Evolutionary conservation across 2,888 invertebrate species (phyloP).

Genomic region (Platynereis dumerilii): DNA sequence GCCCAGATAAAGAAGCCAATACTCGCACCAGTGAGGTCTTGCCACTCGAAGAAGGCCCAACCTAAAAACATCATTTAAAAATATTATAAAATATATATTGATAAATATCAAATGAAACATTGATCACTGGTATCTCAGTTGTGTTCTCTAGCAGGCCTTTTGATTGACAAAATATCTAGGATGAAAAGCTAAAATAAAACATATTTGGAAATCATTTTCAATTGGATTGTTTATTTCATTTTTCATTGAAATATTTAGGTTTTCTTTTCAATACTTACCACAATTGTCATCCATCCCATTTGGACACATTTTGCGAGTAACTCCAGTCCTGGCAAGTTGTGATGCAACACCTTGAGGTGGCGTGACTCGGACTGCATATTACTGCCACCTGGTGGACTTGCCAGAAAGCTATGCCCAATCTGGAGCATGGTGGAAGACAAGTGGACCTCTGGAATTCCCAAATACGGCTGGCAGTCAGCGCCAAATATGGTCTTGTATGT

Average conservation of each 20-base stretch:
- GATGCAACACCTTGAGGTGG: slow-evolving; percentile 53
- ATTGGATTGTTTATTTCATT: neutral
- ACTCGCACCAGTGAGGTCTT: slow-evolving; percentile 81
- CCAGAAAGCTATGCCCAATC: slow-evolving; percentile 58
- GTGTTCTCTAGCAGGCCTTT: neutral
- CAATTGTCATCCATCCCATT: slow-evolving; percentile 90
- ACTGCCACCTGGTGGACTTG: slow-evolving; percentile 18
- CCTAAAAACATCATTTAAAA: slow-evolving; percentile 62
- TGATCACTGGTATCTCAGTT: neutral
- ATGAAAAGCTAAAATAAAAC: neutral
- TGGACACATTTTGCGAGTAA: slow-evolving; percentile 84
- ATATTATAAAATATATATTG: no score
- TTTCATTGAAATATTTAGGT: no score
- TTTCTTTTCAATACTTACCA: slow-evolving; percentile 70
- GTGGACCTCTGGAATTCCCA: slow-evolving; percentile 33
- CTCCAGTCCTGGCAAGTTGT: slow-evolving; percentile 70
- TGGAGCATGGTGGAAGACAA: slow-evolving; percentile 50
- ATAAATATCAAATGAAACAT: neutral
- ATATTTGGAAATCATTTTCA: neutral
- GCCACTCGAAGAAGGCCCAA: slow-evolving; percentile 78
- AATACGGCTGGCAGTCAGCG: slow-evolving; percentile 52
- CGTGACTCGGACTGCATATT: neutral
- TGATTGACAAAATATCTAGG: neutral
- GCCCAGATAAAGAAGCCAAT: slow-evolving; percentile 78
- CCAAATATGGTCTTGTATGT: no score